Evolutionary conservation across 1,140 invertebrate genomes (phyloP).

Genomic region (Batillaria attramentaria): DNA sequence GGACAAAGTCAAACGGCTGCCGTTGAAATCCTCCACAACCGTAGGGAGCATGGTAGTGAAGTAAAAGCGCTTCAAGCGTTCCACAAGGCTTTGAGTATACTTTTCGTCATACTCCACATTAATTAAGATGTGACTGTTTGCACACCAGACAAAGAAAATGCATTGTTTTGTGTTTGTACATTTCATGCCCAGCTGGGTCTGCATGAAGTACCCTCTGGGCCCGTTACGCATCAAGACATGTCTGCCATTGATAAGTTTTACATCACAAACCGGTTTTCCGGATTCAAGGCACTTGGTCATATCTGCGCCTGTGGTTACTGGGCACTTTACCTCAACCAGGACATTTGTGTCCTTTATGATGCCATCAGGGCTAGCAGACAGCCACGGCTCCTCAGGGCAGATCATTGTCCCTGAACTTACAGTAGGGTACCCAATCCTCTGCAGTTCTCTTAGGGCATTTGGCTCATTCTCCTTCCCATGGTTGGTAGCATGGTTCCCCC

Average conservation of each 20-base stretch:
- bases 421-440: neutral
- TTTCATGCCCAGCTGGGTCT: neutral
- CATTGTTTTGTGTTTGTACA: neutral
- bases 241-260: neutral
- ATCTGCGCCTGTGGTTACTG: neutral
- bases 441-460: neutral
- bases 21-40: neutral
- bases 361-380: conserved; percentile 27
- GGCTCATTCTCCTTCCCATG: conserved; percentile 9
- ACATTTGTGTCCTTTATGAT: neutral
- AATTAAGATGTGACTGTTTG: neutral
- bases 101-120: neutral
- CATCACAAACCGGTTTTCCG: neutral
- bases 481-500: neutral
- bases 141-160: conserved; percentile 10
- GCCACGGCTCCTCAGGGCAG: conserved; percentile 5
- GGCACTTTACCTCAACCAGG: conserved; percentile 8
- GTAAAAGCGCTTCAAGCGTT: neutral
- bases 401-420: neutral
- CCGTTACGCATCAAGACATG: neutral
- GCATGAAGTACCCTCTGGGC: conserved; percentile 6
- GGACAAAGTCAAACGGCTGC: no score
- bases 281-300: no score
- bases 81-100: neutral
- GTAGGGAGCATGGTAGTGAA: conserved; percentile 1